Conservation (phyloP, 2,888 invertebrate genomes). For the Norana najaformis region DNA sequence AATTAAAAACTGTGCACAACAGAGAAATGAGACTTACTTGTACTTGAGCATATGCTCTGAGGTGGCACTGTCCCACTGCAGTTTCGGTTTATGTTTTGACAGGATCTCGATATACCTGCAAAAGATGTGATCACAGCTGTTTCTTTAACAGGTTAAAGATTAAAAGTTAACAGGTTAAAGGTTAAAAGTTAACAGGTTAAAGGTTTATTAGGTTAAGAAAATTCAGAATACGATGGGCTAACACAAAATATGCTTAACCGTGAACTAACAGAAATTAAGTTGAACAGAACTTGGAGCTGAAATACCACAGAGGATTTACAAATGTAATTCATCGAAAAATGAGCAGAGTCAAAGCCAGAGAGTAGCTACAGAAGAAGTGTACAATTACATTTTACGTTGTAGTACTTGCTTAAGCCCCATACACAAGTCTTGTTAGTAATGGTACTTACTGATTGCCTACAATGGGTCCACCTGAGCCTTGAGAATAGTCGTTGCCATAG, state of each 20-base stretch:
- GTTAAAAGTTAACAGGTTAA: too few species aligned
- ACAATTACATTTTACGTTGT: too few species aligned
- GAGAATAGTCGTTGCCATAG: slow-evolving; percentile 86
- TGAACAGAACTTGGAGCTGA: not conserved
- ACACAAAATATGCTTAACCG: not conserved
- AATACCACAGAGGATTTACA: too few species aligned
- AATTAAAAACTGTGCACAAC: not conserved
- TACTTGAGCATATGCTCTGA: slow-evolving; percentile 81
- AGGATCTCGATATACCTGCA: slow-evolving; percentile 71
- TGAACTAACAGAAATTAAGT: not conserved
- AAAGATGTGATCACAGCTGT: slow-evolving; percentile 27
- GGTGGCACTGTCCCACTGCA: slow-evolving; percentile 77
- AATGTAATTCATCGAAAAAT: too few species aligned
- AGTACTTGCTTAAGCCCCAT: too few species aligned
- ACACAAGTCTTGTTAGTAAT: not conserved
- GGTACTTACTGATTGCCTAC: slow-evolving; percentile 73
- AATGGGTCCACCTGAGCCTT: slow-evolving; percentile 78
- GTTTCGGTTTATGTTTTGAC: slow-evolving; percentile 75
- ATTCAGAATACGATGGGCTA: not conserved
- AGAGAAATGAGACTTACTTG: slow-evolving; percentile 69
- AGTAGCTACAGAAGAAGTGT: too few species aligned
- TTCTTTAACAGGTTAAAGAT: too few species aligned
- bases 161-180: too few species aligned
- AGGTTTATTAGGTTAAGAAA: not conserved
- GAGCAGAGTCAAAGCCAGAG: too few species aligned